Conservation (phyloP, 2,797 vertebrate species). For the Pampus argenteus region DNA sequence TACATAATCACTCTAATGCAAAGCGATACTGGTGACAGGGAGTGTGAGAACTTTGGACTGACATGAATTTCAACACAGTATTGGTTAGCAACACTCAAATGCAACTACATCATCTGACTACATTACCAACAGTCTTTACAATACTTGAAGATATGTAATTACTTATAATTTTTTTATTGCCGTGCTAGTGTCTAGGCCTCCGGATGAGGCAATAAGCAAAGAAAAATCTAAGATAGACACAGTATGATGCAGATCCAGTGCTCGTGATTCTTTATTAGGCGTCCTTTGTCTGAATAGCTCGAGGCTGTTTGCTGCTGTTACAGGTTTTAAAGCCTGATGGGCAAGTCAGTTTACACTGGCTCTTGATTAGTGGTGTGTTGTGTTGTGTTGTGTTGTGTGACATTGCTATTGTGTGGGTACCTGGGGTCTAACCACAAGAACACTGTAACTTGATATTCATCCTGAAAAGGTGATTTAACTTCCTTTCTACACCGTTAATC, state of each 20-base stretch:
- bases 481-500: slow-evolving; percentile 2
- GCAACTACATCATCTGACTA: neutral
- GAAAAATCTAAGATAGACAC: neutral
- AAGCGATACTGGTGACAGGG: slow-evolving; percentile 31
- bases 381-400: neutral
- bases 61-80: slow-evolving; percentile 40
- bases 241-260: neutral
- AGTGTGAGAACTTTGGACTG: slow-evolving; percentile 66
- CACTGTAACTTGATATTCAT: neutral
- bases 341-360: slow-evolving; percentile 22
- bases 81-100: slow-evolving; percentile 1
- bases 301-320: slow-evolving; percentile 17
- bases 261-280: neutral
- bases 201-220: neutral
- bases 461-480: neutral
- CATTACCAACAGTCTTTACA: neutral
- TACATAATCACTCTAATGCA: slow-evolving; percentile 53
- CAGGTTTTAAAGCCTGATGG: slow-evolving; percentile 12
- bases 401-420: neutral
- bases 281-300: slow-evolving; percentile 10
- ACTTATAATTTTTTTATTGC: neutral
- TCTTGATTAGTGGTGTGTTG: slow-evolving; percentile 6
- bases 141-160: slow-evolving; percentile 1
- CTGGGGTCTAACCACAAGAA: slow-evolving; percentile 2
- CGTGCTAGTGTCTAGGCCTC: no score